Percentiles rank a stretch among this genome's conserved stretches.
phyloP scores from a whole-genome alignment of 2,797 vertebrate genomes.

The Coilia nasus region DNA sequence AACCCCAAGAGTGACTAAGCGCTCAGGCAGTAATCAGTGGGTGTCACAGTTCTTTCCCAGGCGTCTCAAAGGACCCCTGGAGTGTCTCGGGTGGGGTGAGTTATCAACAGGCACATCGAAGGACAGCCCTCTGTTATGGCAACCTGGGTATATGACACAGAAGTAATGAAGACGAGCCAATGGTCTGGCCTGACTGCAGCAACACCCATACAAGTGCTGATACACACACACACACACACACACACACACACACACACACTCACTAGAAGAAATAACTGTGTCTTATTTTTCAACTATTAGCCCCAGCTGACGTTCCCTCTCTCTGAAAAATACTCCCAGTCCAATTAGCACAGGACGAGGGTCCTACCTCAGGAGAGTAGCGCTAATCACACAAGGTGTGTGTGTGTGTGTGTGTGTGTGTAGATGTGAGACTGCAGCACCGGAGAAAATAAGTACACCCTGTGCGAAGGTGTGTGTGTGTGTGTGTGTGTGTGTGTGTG shows the following conservation, averaged over 20 bases:
- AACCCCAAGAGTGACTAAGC: too few relatives aligned
- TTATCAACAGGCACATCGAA: neutral
- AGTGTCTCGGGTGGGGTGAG: neutral
- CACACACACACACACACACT: conserved; percentile 32
- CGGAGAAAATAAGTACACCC: too few relatives aligned
- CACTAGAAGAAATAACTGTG: conserved; percentile 48
- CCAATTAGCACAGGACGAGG: conserved; percentile 66
- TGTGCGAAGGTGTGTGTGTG: neutral
- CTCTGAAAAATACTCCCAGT: conserved; percentile 76
- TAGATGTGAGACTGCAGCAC: too few relatives aligned
- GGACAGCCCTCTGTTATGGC: neutral
- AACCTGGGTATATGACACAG: neutral
- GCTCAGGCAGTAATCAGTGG: neutral
- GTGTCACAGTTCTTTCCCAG: neutral
- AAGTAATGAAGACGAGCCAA: neutral
- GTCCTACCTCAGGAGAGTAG: conserved; percentile 34
- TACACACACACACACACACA: conserved; percentile 26
- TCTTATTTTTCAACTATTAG: conserved; percentile 73
- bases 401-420: neutral
- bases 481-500: neutral
- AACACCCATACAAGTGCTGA: too few relatives aligned
- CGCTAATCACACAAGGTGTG: conserved; percentile 46
- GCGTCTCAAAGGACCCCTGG: neutral
- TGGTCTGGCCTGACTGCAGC: too few relatives aligned
- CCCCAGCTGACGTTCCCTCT: conserved; percentile 59